Evolutionary conservation across 2,113 vertebrate genomes (phyloP).

Genomic region (Alaudala cheleensis): DNA sequence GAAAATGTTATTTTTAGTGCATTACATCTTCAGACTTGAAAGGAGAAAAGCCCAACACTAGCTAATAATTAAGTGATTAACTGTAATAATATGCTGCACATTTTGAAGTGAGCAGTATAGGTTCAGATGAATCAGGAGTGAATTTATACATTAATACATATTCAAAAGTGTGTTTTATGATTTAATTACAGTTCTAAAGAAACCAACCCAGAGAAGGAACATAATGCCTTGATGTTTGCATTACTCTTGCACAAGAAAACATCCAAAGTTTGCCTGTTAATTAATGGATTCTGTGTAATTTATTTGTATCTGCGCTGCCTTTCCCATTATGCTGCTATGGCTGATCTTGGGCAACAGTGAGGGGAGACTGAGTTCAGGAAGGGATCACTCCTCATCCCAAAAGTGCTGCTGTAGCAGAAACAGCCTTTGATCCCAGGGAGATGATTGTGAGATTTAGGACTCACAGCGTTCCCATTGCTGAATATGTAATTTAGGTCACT

Average conservation of each 20-base stretch:
- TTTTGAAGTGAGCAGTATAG: neutral
- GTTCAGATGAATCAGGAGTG: neutral
- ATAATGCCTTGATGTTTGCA: neutral
- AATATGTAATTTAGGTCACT: slow-evolving; percentile 52
- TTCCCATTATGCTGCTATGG: neutral
- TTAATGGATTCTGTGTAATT: neutral
- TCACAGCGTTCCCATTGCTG: neutral
- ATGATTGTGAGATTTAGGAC: neutral
- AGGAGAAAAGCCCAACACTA: neutral
- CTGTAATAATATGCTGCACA: neutral
- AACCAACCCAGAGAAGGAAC: neutral
- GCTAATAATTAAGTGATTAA: slow-evolving; percentile 21
- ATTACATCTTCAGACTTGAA: neutral
- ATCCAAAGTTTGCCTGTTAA: neutral
- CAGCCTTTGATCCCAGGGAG: slow-evolving; percentile 1
- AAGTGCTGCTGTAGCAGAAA: slow-evolving; percentile 15
- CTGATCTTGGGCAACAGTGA: neutral
- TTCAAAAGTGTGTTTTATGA: neutral
- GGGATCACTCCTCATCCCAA: neutral
- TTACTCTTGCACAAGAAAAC: neutral
- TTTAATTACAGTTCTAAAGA: slow-evolving; percentile 43
- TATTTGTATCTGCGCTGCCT: neutral
- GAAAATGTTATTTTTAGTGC: neutral
- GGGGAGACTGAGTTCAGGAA: neutral
- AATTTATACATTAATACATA: neutral